A percentile compares a stretch with the other conserved stretches of the same genome.
phyloP scores from a whole-genome alignment of 2,113 vertebrate species.

The Marmota monax region DNA sequence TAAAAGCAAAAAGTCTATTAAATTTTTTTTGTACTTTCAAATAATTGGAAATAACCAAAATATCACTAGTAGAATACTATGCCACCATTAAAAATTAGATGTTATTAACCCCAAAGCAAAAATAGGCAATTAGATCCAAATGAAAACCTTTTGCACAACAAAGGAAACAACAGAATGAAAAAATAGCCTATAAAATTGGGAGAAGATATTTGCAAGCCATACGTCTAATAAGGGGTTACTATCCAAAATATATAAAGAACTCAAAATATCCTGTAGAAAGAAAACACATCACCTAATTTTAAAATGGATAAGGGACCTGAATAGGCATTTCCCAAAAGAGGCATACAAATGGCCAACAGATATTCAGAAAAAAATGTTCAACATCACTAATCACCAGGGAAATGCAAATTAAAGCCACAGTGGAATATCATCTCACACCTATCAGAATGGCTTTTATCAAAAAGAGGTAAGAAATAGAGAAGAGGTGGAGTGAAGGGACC shows the following conservation, averaged over 20 bases:
- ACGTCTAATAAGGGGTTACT: neutral
- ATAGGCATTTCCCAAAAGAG: neutral
- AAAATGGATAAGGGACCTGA: neutral
- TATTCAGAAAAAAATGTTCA: neutral
- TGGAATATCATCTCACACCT: neutral
- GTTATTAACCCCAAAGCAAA: neutral
- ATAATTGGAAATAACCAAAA: constrained; percentile 31
- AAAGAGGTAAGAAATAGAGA: neutral
- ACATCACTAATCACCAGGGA: neutral
- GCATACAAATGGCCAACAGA: neutral
- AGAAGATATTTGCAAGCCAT: neutral
- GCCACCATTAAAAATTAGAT: constrained; percentile 9
- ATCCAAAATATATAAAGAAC: neutral
- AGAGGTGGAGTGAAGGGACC: too few species aligned
- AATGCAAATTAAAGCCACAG: neutral
- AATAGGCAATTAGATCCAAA: neutral
- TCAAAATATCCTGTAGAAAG: neutral
- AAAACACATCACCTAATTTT: neutral
- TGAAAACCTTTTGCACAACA: neutral
- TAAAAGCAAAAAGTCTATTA: neutral
- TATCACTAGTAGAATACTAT: neutral
- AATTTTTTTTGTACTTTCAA: neutral
- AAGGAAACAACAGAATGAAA: neutral
- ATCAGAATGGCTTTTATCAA: neutral
- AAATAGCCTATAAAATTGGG: neutral